These are phyloP conservation scores for Parazoanthus darwini DNA, from an alignment of 92 coral and sea anemone genomes.

Conservation along the genomic window DNA sequence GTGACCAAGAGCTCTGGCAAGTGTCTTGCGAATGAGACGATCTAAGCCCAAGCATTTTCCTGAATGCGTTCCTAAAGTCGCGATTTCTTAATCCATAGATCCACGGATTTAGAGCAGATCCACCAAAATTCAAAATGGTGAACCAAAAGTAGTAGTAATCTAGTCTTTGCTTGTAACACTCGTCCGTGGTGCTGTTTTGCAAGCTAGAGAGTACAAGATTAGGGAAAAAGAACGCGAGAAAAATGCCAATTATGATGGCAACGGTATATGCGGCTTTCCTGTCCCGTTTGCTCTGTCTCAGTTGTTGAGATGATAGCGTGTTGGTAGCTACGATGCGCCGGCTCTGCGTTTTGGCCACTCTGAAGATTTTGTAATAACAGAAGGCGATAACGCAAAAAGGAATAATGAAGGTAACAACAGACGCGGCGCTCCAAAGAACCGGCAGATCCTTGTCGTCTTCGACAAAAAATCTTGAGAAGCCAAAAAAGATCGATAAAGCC, in stretches of 20 bases:
- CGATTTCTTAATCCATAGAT: slow-evolving; percentile 32
- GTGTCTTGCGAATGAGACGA: background rate
- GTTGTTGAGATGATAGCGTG: slow-evolving; percentile 3
- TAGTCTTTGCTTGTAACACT: slow-evolving; percentile 18
- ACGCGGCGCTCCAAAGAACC: slow-evolving; percentile 71
- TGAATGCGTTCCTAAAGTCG: slow-evolving; percentile 28
- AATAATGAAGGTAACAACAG: slow-evolving; percentile 70
- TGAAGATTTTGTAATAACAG: slow-evolving; percentile 79
- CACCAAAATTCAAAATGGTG: slow-evolving; percentile 32
- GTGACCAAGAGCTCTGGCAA: background rate
- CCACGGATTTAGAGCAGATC: slow-evolving; percentile 36
- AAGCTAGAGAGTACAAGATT: slow-evolving; percentile 43
- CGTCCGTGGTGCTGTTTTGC: slow-evolving; percentile 13
- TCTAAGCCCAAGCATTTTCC: slow-evolving; percentile 33
- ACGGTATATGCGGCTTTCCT: slow-evolving; percentile 37
- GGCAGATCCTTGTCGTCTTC: slow-evolving; percentile 69
- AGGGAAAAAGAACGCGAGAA: slow-evolving; percentile 32
- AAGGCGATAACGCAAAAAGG: slow-evolving; percentile 76
- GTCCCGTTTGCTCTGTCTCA: slow-evolving; percentile 19
- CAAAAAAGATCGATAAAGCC: slow-evolving; percentile 67
- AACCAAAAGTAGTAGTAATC: slow-evolving; percentile 37
- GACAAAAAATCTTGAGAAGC: slow-evolving; percentile 62
- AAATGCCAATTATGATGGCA: slow-evolving; percentile 33
- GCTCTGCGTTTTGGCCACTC: slow-evolving; percentile 62
- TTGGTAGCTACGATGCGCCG: slow-evolving; percentile 63